Percentiles rank a stretch among this genome's conserved stretches.
Evolutionary conservation across 2,888 invertebrate genomes (phyloP).

Genomic region (Toxonevra muliebris): DNA sequence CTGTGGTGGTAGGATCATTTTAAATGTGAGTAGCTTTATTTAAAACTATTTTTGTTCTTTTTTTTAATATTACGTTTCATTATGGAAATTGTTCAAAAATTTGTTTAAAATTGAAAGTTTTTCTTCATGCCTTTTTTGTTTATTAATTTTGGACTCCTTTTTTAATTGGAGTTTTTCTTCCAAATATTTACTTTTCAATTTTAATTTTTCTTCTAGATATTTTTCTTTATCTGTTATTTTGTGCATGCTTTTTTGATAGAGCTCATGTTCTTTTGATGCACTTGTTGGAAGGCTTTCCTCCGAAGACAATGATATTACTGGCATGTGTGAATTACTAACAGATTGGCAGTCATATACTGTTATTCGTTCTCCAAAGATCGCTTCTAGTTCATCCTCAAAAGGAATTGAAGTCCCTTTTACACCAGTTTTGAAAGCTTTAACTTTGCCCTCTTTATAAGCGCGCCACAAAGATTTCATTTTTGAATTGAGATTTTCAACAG

Average conservation of each 20-base stretch:
- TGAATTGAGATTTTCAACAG: neutral
- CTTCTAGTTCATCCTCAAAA: constrained; percentile 9
- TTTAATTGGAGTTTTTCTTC: neutral
- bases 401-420: neutral
- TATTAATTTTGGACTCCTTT: neutral
- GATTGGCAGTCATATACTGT: neutral
- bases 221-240: neutral
- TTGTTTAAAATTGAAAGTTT: neutral
- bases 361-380: constrained; percentile 4
- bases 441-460: constrained; percentile 1
- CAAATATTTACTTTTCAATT: neutral
- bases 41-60: too few species aligned
- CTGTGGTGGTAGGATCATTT: too few species aligned
- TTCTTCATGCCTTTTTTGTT: neutral
- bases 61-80: too few species aligned
- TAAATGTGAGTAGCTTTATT: too few species aligned
- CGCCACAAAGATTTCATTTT: constrained; percentile 5
- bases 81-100: neutral
- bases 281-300: too few species aligned
- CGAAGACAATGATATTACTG: too few species aligned
- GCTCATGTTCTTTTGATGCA: too few species aligned
- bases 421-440: neutral
- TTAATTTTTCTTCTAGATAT: neutral
- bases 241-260: neutral
- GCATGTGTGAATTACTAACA: too few species aligned